Conservation (phyloP, 2,797 vertebrate genomes). For the Megalops cyprinoides region DNA sequence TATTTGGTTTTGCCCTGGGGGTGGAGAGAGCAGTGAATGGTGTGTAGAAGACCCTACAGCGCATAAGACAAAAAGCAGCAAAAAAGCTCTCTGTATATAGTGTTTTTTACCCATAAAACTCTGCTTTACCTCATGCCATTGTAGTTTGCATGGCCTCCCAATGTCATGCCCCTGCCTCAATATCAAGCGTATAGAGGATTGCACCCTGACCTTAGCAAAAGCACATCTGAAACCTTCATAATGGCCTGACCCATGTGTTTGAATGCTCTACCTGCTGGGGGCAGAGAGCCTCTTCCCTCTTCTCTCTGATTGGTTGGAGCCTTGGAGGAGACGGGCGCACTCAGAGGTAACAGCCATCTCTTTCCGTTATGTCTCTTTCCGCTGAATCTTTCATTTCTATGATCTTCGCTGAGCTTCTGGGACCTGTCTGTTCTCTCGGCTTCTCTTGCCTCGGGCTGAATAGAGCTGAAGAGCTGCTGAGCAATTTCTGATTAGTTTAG, state of each 20-base stretch:
- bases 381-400: background rate
- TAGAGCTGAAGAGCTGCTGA: conserved; percentile 9
- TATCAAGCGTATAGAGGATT: background rate
- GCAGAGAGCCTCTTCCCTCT: background rate
- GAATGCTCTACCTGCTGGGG: background rate
- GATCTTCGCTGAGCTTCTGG: conserved; percentile 23
- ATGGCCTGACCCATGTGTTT: background rate
- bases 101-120: background rate
- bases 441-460: conserved; percentile 37
- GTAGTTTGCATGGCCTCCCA: background rate
- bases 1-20: background rate
- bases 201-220: background rate
- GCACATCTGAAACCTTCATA: background rate
- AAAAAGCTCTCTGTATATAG: background rate
- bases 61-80: no score
- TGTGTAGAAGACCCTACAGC: background rate
- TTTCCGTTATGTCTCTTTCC: background rate
- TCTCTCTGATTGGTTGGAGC: background rate
- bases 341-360: background rate
- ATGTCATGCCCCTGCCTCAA: background rate
- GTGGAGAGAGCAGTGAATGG: background rate
- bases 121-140: background rate
- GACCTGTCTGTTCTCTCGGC: conserved; percentile 18
- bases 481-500: conserved; percentile 47
- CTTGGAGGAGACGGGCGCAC: background rate